Base-by-base conservation (phyloP, 2,113 vertebrate genomes). In the Casuarius casuarius region DNA sequence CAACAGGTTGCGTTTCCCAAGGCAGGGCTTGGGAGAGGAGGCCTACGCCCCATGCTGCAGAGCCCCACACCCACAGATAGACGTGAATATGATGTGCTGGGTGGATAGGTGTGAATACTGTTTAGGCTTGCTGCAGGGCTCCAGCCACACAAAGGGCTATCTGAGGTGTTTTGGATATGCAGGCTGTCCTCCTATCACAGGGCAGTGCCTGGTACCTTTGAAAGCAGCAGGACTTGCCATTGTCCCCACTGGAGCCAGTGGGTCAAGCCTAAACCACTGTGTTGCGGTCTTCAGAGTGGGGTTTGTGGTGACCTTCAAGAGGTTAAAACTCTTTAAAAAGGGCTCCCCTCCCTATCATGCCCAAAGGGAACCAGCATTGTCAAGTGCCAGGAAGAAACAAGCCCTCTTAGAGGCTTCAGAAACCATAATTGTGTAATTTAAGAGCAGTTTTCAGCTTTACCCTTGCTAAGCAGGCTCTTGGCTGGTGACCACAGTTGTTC, bases 1-100 rank as follows among this genome's bases (percentile, higher is more conserved):
- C 87, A 96, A 97, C 95, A 96, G 87, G 95, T 96, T 81, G 96
- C 92, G 94, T 96, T 97, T 96, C 68, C 84, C 14, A 67, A 42
- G n/a, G 44, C 31, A 61, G 5, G 12, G 52, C 73, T 38, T 40
- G 38, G 18, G 31, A 75, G 68, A 59, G 44, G 42, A 63, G 42
- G 9, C 11, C 16, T 74, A 58, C 78, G 18, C 28, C 19, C 20
- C 56, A 29, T 44, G 51, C 26, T 19, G 13, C 28, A 44, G 48
- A 38, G 48, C n/a, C 28, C 51, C 0, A 0, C 9, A 16, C 35
- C 22, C n/a, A 7, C 29, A 10, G 29, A 10, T 9, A 59, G 29
- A 31, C 33, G 29, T 58, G 28, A 16, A 56, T 56, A 29, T 29
- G 29, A 31, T 29, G 17, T 33, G 29, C 31, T 19, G 56, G 31